phyloP scores from a whole-genome alignment of 2,797 vertebrate genomes.

The Psittacula echo region DNA sequence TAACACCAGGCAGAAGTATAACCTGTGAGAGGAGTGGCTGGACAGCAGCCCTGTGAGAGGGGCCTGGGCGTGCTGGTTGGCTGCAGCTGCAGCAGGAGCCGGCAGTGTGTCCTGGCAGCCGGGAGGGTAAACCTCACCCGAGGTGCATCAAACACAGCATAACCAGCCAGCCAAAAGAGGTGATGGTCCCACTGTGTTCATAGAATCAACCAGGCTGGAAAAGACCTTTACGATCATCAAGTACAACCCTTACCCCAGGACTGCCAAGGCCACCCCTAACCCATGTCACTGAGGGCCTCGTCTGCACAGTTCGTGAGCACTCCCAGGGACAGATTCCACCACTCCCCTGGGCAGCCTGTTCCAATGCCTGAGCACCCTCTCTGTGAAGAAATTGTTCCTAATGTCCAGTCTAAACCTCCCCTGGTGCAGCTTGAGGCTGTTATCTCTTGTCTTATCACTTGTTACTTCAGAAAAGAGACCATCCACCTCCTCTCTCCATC shows the following conservation, averaged over 20 bases:
- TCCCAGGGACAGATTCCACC: not conserved
- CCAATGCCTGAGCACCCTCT: not conserved
- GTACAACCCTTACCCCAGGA: not conserved
- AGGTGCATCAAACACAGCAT: not conserved
- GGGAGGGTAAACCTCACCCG: not conserved
- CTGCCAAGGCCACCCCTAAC: not conserved
- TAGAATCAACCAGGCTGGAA: not conserved
- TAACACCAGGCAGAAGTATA: not conserved
- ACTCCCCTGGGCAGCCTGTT: not conserved
- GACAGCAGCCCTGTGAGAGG: not conserved
- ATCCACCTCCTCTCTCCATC: not conserved
- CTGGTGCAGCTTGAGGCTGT: not conserved
- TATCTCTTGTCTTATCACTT: not conserved
- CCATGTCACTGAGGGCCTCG: not conserved
- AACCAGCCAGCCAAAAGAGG: not conserved
- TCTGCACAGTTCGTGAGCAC: not conserved
- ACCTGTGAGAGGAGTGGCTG: not conserved
- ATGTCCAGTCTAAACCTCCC: not conserved
- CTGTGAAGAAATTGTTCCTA: not conserved
- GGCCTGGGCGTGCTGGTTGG: not conserved
- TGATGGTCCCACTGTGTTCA: fast-evolving
- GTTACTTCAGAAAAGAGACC: not conserved
- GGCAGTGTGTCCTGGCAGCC: not conserved
- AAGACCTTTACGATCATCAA: not conserved
- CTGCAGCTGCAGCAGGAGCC: fast-evolving